Evolutionary conservation across 1,140 invertebrate species (phyloP), one percentile per base, ranked within the genome.

Genomic region (Chymomyza costata): DNA sequence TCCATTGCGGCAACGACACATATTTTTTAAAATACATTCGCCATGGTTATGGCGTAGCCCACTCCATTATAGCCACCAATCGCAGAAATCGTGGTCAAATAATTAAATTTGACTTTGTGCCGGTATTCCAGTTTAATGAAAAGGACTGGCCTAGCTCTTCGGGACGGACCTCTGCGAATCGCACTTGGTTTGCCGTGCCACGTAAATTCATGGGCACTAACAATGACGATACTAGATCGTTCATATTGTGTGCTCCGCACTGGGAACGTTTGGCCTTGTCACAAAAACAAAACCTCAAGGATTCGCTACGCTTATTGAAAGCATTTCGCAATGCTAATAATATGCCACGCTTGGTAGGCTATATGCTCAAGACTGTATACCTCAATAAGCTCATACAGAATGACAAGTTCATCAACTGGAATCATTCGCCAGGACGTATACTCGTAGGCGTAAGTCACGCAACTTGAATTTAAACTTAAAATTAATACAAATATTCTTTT

Each of bases 91-190:
- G 15, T 0, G 5, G 14, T 0, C 63, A 50, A 1, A 37, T 39
- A 7, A 73, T 73, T 7, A 50, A 21, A 2, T 73, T 73, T 34
- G 68, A 73, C 38, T 73, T 70, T 53, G 67, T 73, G 44, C 67
- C 63, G 6, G 63, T 56, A 0, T 71, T 73, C 21, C 43, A 46
- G 15, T 73, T 73, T 6, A 1, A n/a, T 1, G 44, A 44, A 5
- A 1, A 6, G 1, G 11, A 63, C 8, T 71, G 48, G 58, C 58
- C 58, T 0, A n/a, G n/a, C n/a, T n/a, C 13, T 67, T 11, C 6
- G 0, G 34, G 13, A 17, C 13, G n/a, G 14, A 10, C 8, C 2
- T 19, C 39, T n/a, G 8, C 17, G 8, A 28, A 38, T 11, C 34
- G 38, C 8, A 40, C n/a, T n/a, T 71, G 67, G 69, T 59, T 63